Percentiles rank a stretch among this genome's conserved stretches.
These are phyloP conservation scores for Cinara cedri DNA, from an alignment of 2,888 invertebrate genomes.

Conservation along the genomic window DNA sequence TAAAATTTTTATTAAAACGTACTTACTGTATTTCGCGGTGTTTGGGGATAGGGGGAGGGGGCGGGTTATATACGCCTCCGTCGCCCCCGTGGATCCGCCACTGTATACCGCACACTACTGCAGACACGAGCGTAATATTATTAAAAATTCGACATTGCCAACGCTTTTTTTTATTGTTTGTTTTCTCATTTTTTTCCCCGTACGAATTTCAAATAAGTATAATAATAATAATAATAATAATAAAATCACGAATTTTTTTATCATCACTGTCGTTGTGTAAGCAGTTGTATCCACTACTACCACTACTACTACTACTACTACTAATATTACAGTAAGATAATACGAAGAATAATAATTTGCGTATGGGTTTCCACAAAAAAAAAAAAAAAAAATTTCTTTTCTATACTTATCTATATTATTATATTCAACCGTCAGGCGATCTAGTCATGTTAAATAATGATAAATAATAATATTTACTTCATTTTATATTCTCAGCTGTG, in stretches of 20 bases:
- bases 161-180: constrained; percentile 12
- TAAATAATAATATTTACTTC: no score
- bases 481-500: constrained; percentile 53
- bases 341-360: no score
- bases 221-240: constrained; percentile 12
- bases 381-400: background rate
- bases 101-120: no score
- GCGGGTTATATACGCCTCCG: no score
- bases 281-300: background rate
- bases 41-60: no score
- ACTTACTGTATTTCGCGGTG: no score
- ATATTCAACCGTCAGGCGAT: constrained; percentile 17
- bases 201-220: constrained; percentile 23
- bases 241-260: constrained; percentile 33
- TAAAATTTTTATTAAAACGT: no score
- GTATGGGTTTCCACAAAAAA: no score
- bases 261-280: constrained; percentile 6
- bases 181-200: background rate
- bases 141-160: constrained; percentile 13
- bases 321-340: background rate
- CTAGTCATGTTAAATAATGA: constrained; percentile 53
- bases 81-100: background rate
- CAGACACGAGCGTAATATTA: background rate
- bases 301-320: background rate
- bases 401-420: background rate